phyloP scores from a whole-genome alignment of 2,797 vertebrate species.

The Lacerta bilineata region DNA sequence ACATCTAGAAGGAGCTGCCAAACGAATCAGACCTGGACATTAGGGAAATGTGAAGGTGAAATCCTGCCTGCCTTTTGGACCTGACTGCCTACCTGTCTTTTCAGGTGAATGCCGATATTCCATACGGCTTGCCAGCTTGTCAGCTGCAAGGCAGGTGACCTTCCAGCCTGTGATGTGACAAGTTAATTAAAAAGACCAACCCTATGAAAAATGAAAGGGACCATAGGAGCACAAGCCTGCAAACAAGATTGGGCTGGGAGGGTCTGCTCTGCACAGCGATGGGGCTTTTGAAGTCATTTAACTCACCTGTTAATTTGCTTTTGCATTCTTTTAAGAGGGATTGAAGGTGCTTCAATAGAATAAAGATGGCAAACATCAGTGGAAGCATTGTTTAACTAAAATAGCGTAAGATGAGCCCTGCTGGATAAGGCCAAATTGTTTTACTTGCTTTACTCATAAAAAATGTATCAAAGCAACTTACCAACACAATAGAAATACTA shows the following conservation, averaged over 20 bases:
- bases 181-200: slow-evolving; percentile 39
- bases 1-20: slow-evolving; percentile 80
- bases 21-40: slow-evolving; percentile 69
- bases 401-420: neutral
- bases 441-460: too few species aligned
- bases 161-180: slow-evolving; percentile 26
- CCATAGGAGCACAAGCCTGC: neutral
- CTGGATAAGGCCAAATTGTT: neutral
- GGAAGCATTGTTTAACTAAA: neutral
- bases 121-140: slow-evolving; percentile 79
- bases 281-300: neutral
- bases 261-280: neutral
- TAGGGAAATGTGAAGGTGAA: slow-evolving; percentile 79
- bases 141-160: slow-evolving; percentile 46
- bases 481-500: too few species aligned
- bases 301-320: neutral
- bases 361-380: neutral
- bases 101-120: slow-evolving; percentile 83
- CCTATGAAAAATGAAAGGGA: neutral
- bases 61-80: slow-evolving; percentile 74
- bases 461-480: too few species aligned
- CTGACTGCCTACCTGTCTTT: slow-evolving; percentile 80
- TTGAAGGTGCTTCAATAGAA: neutral
- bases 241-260: neutral
- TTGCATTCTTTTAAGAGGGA: slow-evolving; percentile 18